These are phyloP conservation scores for Sanderia malayensis DNA, from an alignment of 30 jellyfish, hydroid and myxozoan genomes.

Conservation along the genomic window DNA sequence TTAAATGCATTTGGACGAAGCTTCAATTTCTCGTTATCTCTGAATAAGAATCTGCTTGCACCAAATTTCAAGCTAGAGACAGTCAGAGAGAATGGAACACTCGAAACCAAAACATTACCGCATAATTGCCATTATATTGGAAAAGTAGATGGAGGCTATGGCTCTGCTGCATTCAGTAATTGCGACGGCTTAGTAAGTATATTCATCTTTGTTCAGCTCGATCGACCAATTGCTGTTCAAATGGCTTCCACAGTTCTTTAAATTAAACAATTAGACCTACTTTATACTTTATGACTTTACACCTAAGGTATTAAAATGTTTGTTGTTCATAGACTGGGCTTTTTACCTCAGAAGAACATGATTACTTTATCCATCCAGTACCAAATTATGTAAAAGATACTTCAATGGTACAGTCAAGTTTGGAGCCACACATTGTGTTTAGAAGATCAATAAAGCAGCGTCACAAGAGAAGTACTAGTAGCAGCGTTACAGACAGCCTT, in stretches of 20 bases:
- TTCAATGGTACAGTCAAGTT: neutral
- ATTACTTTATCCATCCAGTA: slow-evolving; percentile 88
- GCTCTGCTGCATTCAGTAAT: slow-evolving; percentile 85
- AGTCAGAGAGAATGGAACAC: slow-evolving; percentile 71
- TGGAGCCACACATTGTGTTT: slow-evolving; percentile 73
- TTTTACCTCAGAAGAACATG: slow-evolving; percentile 67
- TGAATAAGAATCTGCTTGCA: slow-evolving; percentile 65
- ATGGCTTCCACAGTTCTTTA: too few species aligned
- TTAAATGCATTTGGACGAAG: slow-evolving; percentile 75
- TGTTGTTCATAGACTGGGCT: slow-evolving; percentile 74
- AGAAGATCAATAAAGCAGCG: slow-evolving; percentile 63
- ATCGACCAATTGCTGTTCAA: too few species aligned
- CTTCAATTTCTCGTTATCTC: slow-evolving; percentile 62
- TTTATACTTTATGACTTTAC: too few species aligned
- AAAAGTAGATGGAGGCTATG: slow-evolving; percentile 51
- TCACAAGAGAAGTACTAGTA: slow-evolving; percentile 17
- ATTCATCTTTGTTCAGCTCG: too few species aligned
- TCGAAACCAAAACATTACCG: slow-evolving; percentile 10
- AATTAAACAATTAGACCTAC: too few species aligned
- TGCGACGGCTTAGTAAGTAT: slow-evolving; percentile 89
- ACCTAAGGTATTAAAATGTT: too few species aligned
- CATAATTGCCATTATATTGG: slow-evolving; percentile 79
- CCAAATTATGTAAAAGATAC: slow-evolving; percentile 59
- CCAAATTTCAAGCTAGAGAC: slow-evolving; percentile 88
- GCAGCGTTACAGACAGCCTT: neutral